Conservation (phyloP, 2,113 vertebrate genomes). For the Larimichthys polyactis region DNA sequence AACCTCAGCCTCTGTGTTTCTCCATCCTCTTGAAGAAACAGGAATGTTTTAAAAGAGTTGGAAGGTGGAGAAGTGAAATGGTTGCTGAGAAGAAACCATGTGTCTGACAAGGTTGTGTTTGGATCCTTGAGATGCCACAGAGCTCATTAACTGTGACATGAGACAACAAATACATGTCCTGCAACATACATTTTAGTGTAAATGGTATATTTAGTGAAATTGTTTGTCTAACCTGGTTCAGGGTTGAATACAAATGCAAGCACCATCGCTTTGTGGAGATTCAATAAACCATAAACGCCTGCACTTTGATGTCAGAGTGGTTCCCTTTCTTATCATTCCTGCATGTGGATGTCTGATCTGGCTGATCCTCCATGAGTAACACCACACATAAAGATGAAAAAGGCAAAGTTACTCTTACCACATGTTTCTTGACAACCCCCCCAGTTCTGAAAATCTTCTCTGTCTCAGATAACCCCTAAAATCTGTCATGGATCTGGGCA, state of each 20-base stretch:
- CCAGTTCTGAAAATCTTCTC: slow-evolving; percentile 14
- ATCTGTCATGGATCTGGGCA: slow-evolving; percentile 34
- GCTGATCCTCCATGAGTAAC: slow-evolving; percentile 53
- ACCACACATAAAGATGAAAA: slow-evolving; percentile 68
- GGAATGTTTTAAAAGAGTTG: slow-evolving; percentile 23
- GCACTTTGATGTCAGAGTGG: slow-evolving; percentile 56
- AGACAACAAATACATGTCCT: slow-evolving; percentile 1
- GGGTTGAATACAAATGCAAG: slow-evolving; percentile 12
- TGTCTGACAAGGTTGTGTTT: slow-evolving; percentile 22
- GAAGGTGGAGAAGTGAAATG: slow-evolving; percentile 20
- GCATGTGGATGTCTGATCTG: slow-evolving; percentile 53
- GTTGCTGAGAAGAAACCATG: slow-evolving; percentile 18
- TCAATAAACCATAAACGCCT: slow-evolving; percentile 39
- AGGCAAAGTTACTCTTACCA: slow-evolving; percentile 45
- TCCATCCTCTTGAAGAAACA: slow-evolving; percentile 13
- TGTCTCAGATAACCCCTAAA: slow-evolving; percentile 55
- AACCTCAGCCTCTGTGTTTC: slow-evolving; percentile 27
- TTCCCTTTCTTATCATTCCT: slow-evolving; percentile 60
- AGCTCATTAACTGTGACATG: background rate
- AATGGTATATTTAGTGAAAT: background rate
- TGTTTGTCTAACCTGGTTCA: slow-evolving; percentile 12
- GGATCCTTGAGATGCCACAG: slow-evolving; percentile 29
- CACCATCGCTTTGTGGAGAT: slow-evolving; percentile 17
- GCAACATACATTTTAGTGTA: background rate
- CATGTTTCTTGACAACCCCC: slow-evolving; percentile 43